Evolutionary conservation across 2,113 vertebrate genomes (phyloP).

Genomic region (Phaethon lepturus): DNA sequence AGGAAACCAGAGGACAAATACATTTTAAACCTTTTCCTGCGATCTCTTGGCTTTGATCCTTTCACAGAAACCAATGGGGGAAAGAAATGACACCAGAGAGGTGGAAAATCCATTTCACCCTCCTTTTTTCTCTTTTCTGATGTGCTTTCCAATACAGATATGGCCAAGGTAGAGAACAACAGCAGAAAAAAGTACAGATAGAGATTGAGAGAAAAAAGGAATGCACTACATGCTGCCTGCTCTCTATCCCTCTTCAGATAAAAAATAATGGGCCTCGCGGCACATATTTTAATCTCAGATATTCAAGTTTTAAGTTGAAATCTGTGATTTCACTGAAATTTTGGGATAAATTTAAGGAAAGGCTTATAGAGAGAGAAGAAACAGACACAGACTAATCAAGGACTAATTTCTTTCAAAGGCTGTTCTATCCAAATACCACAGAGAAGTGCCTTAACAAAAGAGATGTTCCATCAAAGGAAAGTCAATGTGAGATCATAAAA

Average conservation of each 20-base stretch:
- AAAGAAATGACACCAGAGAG: not conserved
- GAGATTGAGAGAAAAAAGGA: not conserved
- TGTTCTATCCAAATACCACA: not conserved
- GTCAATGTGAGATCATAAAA: not conserved
- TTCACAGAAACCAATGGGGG: not conserved
- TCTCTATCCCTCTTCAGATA: not conserved
- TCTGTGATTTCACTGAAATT: not conserved
- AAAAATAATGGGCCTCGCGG: not conserved
- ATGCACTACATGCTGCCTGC: not conserved
- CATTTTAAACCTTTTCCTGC: not conserved
- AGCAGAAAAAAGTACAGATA: not conserved
- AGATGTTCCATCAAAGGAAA: conserved; percentile 3
- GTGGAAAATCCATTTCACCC: not conserved
- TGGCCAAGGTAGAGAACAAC: not conserved
- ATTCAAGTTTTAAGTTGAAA: not conserved
- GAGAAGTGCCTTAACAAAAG: not conserved
- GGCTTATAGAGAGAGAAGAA: not conserved
- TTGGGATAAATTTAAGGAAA: not conserved
- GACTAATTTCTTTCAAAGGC: not conserved
- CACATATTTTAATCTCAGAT: not conserved
- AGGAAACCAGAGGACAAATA: not conserved
- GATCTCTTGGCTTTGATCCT: not conserved
- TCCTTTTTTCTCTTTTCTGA: not conserved
- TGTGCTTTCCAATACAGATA: not conserved
- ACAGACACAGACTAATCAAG: not conserved